Evolutionary conservation across 2,113 vertebrate genomes (phyloP).

Genomic region (Synodontis membranacea): DNA sequence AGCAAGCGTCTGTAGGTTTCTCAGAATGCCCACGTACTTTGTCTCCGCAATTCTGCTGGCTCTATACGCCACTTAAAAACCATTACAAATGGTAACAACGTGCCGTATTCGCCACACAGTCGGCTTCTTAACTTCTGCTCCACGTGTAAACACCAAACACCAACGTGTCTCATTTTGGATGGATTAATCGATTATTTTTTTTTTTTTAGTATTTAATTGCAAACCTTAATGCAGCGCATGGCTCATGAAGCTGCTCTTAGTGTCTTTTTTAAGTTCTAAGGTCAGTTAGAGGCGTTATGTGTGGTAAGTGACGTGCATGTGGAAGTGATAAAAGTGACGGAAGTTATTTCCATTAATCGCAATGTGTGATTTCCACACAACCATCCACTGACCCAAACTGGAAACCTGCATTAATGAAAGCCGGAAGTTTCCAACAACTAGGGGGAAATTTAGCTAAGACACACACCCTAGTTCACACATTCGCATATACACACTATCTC

Average conservation of each 20-base stretch:
- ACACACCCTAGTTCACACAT: not conserved
- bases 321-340: not conserved
- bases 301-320: conserved; percentile 2
- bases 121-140: not conserved
- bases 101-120: too few species aligned
- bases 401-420: conserved; percentile 23
- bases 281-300: not conserved
- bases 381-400: not conserved
- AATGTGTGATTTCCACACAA: not conserved
- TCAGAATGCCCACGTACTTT: too few species aligned
- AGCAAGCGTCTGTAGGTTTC: too few species aligned
- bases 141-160: not conserved
- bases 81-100: too few species aligned
- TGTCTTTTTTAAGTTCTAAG: not conserved
- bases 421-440: not conserved
- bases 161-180: not conserved
- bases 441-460: not conserved
- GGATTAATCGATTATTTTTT: too few species aligned
- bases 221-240: not conserved
- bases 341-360: not conserved
- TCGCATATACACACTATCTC: not conserved
- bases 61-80: too few species aligned
- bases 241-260: not conserved
- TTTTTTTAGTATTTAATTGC: too few species aligned
- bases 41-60: too few species aligned